phyloP scores from a whole-genome alignment of 37 sponge, comb jelly and placozoan genomes.

The Petrosia ficiformis region DNA sequence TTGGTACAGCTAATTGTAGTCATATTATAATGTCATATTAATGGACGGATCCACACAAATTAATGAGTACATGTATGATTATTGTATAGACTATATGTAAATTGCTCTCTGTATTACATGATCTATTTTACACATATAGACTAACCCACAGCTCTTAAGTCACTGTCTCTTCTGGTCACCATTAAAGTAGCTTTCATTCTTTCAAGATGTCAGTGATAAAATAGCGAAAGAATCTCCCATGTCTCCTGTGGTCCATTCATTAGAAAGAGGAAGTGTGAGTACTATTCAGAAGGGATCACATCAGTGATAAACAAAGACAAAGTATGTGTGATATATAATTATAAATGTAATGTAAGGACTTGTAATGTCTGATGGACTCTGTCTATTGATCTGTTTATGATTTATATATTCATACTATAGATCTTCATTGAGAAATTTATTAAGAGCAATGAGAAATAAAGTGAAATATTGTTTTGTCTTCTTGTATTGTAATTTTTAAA shows the following conservation, averaged over 20 bases:
- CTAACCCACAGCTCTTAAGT: conserved; percentile 44
- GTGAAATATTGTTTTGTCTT: conserved; percentile 22
- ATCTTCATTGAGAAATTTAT: conserved; percentile 79
- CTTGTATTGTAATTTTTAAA: too few species aligned
- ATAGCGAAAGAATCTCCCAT: conserved; percentile 81
- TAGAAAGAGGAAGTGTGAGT: conserved; percentile 50
- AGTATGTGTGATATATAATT: conserved; percentile 37
- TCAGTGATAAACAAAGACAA: conserved; percentile 73
- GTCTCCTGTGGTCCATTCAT: conserved; percentile 52
- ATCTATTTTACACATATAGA: too few species aligned
- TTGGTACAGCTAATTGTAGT: too few species aligned
- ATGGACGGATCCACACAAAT: too few species aligned
- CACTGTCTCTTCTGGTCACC: conserved; percentile 89
- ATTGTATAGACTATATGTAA: too few species aligned
- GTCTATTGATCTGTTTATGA: background rate
- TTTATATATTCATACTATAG: conserved; percentile 27
- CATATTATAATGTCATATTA: too few species aligned
- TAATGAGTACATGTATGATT: too few species aligned
- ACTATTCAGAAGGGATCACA: conserved; percentile 72
- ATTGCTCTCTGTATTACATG: too few species aligned
- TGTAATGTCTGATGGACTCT: too few species aligned
- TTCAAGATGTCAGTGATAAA: conserved; percentile 91
- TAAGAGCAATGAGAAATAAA: conserved; percentile 93
- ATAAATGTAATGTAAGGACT: too few species aligned
- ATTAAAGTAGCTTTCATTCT: conserved; percentile 78